Evolutionary conservation across 1,140 invertebrate species (phyloP).

Genomic region (Anastatus disparis): DNA sequence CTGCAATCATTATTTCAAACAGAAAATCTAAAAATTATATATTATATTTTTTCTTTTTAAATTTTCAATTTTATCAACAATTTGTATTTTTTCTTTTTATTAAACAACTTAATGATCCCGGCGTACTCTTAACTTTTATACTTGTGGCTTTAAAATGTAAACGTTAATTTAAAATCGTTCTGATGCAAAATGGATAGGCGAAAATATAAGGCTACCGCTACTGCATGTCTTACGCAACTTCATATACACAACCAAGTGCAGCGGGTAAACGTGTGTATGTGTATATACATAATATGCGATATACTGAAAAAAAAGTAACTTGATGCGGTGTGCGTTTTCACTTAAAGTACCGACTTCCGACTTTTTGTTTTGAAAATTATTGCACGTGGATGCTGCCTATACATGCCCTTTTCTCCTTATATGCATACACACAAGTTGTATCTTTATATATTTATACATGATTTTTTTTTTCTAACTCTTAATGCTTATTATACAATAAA

Average conservation of each 20-base stretch:
- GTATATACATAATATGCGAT: no score
- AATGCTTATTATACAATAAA: slow-evolving; percentile 19
- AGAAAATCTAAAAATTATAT: no score
- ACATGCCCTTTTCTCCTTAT: no score
- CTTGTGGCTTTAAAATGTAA: no score
- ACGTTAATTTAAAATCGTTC: slow-evolving; percentile 37
- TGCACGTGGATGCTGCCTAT: neutral
- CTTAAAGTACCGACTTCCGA: slow-evolving; percentile 38
- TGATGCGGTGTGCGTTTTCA: slow-evolving; percentile 20
- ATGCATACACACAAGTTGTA: neutral
- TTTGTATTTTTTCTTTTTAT: no score
- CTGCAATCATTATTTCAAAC: no score
- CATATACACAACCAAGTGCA: slow-evolving; percentile 28
- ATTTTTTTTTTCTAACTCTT: neutral
- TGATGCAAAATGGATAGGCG: neutral
- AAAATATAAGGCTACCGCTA: no score
- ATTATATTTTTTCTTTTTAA: no score
- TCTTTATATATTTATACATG: neutral
- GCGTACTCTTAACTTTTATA: no score
- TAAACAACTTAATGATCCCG: no score
- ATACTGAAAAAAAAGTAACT: no score
- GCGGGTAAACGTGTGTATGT: neutral
- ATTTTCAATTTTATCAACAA: no score
- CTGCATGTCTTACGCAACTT: neutral
- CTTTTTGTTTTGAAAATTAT: slow-evolving; percentile 31